Base-by-base conservation (phyloP, 2,888 invertebrate species). In the Xanthorhoe designata region DNA sequence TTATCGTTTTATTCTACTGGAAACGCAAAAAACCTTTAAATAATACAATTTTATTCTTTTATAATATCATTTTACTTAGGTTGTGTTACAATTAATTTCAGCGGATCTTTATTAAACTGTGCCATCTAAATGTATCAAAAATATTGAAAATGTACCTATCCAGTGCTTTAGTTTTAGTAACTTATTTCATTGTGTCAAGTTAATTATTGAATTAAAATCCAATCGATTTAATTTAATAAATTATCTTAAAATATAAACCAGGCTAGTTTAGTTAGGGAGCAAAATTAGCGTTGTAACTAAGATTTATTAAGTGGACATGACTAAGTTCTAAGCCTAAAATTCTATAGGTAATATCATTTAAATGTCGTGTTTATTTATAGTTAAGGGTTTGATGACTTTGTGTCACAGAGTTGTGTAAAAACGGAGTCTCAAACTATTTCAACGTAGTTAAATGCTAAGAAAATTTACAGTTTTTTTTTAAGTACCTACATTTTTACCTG, bases 11-110 rank as follows among this genome's bases (percentile, higher is more conserved):
- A 7, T 32, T 32, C 32, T 13, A 42, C 38, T 42, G 13, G 38
- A 42, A 42, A 10, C 3, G 13, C 13, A 13, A 13, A 13, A 42
- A 13, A 10, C 9, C 10, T 42, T 42, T 4, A 42, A 13, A 42
- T 35, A 35, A 35, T 35, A 8, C 8, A 9, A 17, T 24, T 9
- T n/a, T 19, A 13, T 51, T 51, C 10, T 47, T 15, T 15, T 17
- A 3, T 17, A 15, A 15, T 47, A 1, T 15, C 7, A 47, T 8
- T 47, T 17, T 51, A 35, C 32, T 61, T 64, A 83, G 86, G 88
- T 89, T 89, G 88, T 89, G 88, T 85, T 84, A 83, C 86, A 81
- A 85, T 80, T 78, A n/a, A 52, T 74, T 70, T 63, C 54, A 61
- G 64, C 59, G 53, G 51, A 17, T 38, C 42, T 54, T 59, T 52